Conservation (phyloP, 2,888 invertebrate species). For the Galeopsomyia nigrocyanea region DNA sequence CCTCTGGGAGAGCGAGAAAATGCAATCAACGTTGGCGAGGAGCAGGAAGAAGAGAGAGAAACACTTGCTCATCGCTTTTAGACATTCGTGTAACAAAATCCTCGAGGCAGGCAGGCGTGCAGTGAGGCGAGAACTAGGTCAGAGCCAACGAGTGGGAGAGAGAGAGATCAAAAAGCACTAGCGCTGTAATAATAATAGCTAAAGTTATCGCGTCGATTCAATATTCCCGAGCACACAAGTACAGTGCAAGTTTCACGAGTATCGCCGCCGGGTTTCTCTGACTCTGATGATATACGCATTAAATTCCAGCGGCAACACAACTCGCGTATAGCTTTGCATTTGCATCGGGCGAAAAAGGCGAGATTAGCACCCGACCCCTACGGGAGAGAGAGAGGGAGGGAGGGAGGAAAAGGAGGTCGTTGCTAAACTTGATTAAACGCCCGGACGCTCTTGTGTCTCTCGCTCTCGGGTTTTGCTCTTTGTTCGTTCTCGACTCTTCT, state of each 20-base stretch:
- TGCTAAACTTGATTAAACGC: constrained; percentile 41
- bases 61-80: too few relatives aligned
- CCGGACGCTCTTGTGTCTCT: constrained; percentile 4
- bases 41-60: too few relatives aligned
- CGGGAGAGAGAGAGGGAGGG: too few relatives aligned
- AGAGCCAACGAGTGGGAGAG: background rate
- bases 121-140: background rate
- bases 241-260: constrained; percentile 6
- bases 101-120: background rate
- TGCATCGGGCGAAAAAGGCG: constrained; percentile 32
- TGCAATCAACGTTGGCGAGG: background rate
- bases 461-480: too few relatives aligned
- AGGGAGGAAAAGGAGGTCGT: too few relatives aligned
- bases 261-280: background rate
- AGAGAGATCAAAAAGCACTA: constrained; percentile 33
- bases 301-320: too few relatives aligned
- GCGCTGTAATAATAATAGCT: constrained; percentile 33
- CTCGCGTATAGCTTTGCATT: constrained; percentile 12
- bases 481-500: too few relatives aligned
- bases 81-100: background rate
- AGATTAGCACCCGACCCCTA: constrained; percentile 34
- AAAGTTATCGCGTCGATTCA: constrained; percentile 44
- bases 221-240: constrained; percentile 35
- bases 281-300: too few relatives aligned
- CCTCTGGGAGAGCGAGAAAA: background rate